phyloP scores from a whole-genome alignment of 2,888 invertebrate species.

The Orchesella flavescens region DNA sequence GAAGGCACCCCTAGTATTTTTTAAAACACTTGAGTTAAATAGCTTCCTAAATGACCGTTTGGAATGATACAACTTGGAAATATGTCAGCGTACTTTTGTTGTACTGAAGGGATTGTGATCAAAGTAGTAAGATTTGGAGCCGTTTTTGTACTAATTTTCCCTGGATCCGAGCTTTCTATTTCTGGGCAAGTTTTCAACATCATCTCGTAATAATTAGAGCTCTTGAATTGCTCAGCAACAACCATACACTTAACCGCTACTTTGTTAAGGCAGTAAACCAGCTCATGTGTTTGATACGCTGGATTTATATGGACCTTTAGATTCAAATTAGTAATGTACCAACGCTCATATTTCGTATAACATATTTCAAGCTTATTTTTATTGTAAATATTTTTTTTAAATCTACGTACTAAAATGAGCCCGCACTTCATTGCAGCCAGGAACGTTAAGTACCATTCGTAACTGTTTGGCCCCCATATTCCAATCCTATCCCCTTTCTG shows the following conservation, averaged over 20 bases:
- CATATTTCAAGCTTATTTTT: not conserved
- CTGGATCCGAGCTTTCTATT: slow-evolving; percentile 75
- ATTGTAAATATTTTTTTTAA: not conserved
- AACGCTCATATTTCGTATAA: not conserved
- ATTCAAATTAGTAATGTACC: slow-evolving; percentile 62
- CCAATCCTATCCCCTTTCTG: slow-evolving; percentile 84
- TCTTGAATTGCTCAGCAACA: slow-evolving; percentile 79
- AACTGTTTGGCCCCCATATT: slow-evolving; percentile 85
- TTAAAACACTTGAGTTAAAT: no score
- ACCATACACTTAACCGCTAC: slow-evolving; percentile 82
- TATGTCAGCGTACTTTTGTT: slow-evolving; percentile 26
- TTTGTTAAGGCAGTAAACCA: slow-evolving; percentile 83
- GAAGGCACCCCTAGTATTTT: slow-evolving; percentile 76
- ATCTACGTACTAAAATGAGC: slow-evolving; percentile 79
- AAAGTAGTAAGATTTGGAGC: slow-evolving; percentile 38
- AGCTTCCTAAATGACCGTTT: not conserved
- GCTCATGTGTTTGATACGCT: slow-evolving; percentile 81
- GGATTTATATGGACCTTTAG: slow-evolving; percentile 84
- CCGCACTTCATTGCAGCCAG: slow-evolving; percentile 84
- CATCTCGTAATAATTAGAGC: slow-evolving; percentile 81
- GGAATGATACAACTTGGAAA: not conserved
- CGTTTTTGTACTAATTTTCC: slow-evolving; percentile 75
- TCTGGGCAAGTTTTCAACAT: slow-evolving; percentile 79
- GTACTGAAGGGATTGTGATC: slow-evolving; percentile 67
- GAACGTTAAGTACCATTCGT: slow-evolving; percentile 84